Conservation (phyloP, 2,888 invertebrate genomes). For the Trissonchulus sp. region DNA sequence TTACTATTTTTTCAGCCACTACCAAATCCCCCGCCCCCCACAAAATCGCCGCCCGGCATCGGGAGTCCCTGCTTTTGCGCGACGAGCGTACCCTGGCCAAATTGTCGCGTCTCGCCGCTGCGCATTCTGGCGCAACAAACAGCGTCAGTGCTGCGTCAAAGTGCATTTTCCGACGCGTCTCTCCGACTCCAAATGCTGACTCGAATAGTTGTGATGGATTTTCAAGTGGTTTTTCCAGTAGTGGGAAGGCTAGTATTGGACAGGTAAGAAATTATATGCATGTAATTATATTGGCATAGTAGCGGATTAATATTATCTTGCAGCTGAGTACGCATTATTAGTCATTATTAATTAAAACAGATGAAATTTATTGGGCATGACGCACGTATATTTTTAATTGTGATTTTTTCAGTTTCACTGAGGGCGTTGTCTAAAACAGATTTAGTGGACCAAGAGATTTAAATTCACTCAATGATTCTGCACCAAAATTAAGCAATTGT, state of each 20-base stretch:
- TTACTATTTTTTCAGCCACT: too few relatives aligned
- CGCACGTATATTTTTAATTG: too few relatives aligned
- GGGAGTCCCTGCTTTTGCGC: slow-evolving; percentile 11
- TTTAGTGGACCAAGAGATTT: too few relatives aligned
- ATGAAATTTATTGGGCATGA: not conserved
- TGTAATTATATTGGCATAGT: not conserved
- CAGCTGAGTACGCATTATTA: not conserved
- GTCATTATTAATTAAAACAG: not conserved
- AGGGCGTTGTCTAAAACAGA: too few relatives aligned
- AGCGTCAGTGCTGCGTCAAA: not conserved
- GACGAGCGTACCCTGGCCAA: not conserved
- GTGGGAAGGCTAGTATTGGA: not conserved
- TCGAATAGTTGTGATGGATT: too few relatives aligned
- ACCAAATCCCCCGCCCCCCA: too few relatives aligned
- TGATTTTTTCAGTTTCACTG: too few relatives aligned
- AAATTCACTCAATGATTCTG: too few relatives aligned
- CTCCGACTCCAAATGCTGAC: slow-evolving; percentile 5
- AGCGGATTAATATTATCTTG: not conserved
- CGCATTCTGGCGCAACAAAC: not conserved
- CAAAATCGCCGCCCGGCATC: slow-evolving; percentile 5
- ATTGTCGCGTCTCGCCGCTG: not conserved
- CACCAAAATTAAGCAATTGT: too few relatives aligned
- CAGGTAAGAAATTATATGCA: not conserved
- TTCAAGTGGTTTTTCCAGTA: too few relatives aligned
- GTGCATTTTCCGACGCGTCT: slow-evolving; percentile 16